phyloP scores from a whole-genome alignment of 2,113 vertebrate species.

The Salvator merianae region DNA sequence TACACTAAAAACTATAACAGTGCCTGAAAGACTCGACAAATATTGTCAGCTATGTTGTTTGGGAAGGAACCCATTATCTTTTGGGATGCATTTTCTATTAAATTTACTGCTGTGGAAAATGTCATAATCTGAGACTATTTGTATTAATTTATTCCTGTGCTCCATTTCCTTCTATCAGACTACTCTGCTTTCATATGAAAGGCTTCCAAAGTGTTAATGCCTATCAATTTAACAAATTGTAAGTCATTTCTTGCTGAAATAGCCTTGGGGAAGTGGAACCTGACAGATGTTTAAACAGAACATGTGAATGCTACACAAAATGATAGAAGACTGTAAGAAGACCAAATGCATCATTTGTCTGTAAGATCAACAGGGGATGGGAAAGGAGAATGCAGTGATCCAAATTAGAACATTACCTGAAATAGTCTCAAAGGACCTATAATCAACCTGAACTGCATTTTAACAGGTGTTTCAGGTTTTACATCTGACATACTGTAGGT shows the following conservation, averaged over 20 bases:
- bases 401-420: not conserved
- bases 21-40: not conserved
- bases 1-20: too few relatives aligned
- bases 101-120: not conserved
- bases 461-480: not conserved
- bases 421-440: conserved; percentile 9
- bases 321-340: not conserved
- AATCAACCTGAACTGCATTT: not conserved
- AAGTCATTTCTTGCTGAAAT: conserved; percentile 29
- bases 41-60: not conserved
- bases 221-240: not conserved
- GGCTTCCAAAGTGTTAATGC: not conserved
- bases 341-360: not conserved
- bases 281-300: conserved; percentile 37
- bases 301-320: conserved; percentile 2
- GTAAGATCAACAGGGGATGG: not conserved
- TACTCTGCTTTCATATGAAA: not conserved
- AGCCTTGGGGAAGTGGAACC: conserved; percentile 37
- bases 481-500: not conserved
- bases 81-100: too few relatives aligned
- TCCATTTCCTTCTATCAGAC: not conserved
- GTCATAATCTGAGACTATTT: not conserved
- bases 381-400: not conserved
- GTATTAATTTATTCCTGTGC: not conserved
- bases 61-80: too few relatives aligned